phyloP scores from a whole-genome alignment of 2,888 invertebrate species.

The Maniola hyperantus region DNA sequence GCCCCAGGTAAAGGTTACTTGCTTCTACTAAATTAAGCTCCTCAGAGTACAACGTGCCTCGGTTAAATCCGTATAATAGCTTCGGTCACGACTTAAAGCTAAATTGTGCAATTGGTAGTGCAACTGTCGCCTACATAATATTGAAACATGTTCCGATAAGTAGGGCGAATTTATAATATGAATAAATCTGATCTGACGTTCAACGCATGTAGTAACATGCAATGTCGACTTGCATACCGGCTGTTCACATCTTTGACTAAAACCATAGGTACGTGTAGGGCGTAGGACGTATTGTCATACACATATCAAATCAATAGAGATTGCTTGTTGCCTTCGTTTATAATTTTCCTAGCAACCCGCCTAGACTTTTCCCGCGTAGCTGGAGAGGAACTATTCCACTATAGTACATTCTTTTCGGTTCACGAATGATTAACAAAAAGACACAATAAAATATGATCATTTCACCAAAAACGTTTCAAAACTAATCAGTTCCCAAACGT shows the following conservation, averaged over 20 bases:
- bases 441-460: too few relatives aligned
- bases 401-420: too few relatives aligned
- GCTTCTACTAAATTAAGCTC: constrained; percentile 1
- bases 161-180: constrained; percentile 42
- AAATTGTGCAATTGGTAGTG: constrained; percentile 34
- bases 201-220: not conserved
- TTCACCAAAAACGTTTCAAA: too few relatives aligned
- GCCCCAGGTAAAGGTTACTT: not conserved
- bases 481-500: too few relatives aligned
- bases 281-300: too few relatives aligned
- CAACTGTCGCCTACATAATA: constrained; percentile 31
- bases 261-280: not conserved
- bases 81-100: constrained; percentile 25
- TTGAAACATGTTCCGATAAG: constrained; percentile 43
- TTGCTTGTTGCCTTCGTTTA: too few relatives aligned
- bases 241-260: not conserved
- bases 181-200: constrained; percentile 13
- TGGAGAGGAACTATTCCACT: too few relatives aligned
- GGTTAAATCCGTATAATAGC: constrained; percentile 6
- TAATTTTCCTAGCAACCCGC: too few relatives aligned
- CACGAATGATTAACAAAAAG: too few relatives aligned
- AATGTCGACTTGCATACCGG: not conserved
- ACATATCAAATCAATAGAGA: too few relatives aligned
- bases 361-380: too few relatives aligned
- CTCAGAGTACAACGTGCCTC: not conserved